phyloP scores from a whole-genome alignment of 2,888 invertebrate genomes.

The Celastrina argiolus region DNA sequence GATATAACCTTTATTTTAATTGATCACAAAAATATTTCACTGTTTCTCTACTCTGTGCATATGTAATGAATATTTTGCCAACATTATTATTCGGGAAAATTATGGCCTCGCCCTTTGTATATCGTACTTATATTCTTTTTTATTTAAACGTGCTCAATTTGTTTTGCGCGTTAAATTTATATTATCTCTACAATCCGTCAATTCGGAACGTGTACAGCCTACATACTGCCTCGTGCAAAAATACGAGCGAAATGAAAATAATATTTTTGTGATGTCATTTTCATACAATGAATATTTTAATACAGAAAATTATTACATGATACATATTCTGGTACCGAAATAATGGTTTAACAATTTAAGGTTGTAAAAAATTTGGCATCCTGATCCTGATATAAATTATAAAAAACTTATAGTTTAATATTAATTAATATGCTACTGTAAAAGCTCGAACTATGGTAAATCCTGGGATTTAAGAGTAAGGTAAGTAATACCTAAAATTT shows the following conservation, averaged over 20 bases:
- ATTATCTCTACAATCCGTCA: slow-evolving; percentile 20
- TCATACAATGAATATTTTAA: background rate
- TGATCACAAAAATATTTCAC: background rate
- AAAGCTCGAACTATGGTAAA: no score
- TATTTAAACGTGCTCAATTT: slow-evolving; percentile 24
- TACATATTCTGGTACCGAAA: background rate
- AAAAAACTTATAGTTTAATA: no score
- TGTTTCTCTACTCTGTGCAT: slow-evolving; percentile 23
- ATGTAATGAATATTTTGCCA: slow-evolving; percentile 24
- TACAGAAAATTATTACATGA: background rate
- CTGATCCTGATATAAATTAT: no score
- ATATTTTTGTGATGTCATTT: slow-evolving; percentile 1
- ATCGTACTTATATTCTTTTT: slow-evolving; percentile 24
- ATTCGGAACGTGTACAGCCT: slow-evolving; percentile 11
- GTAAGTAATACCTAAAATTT: no score
- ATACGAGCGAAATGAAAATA: background rate
- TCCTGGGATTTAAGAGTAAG: no score
- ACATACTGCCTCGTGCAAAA: slow-evolving; percentile 1
- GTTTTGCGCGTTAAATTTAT: slow-evolving; percentile 20
- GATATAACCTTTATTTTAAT: background rate
- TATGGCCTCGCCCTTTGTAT: slow-evolving; percentile 21
- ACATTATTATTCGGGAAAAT: slow-evolving; percentile 26
- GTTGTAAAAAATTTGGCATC: background rate
- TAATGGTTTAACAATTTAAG: background rate
- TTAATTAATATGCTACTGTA: no score